A percentile compares a stretch with the other conserved stretches of the same genome.
phyloP scores from a whole-genome alignment of 92 coral and sea anemone species.

The Anthopleura xanthogrammica region DNA sequence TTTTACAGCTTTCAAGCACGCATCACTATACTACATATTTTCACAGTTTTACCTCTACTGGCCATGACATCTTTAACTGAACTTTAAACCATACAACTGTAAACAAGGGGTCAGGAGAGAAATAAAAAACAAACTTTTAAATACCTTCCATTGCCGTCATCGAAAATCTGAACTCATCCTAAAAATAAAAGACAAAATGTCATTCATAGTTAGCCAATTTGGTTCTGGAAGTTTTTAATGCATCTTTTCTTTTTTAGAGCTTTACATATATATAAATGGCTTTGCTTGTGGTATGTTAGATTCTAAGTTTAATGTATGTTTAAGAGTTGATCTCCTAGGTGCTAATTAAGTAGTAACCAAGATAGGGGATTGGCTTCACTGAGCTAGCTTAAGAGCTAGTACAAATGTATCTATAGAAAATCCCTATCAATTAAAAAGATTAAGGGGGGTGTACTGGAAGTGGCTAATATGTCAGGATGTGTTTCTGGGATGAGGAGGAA shows the following conservation, averaged over 20 bases:
- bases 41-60: neutral
- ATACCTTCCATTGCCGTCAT: conserved; percentile 83
- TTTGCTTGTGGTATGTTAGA: too few relatives aligned
- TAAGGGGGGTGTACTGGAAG: too few relatives aligned
- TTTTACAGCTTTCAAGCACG: neutral
- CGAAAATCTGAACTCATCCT: conserved; percentile 91
- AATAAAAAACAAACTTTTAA: neutral
- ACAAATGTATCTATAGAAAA: neutral
- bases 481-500: too few relatives aligned
- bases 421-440: too few relatives aligned
- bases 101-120: neutral
- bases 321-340: too few relatives aligned
- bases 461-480: too few relatives aligned
- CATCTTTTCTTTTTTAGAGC: too few relatives aligned
- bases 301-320: too few relatives aligned
- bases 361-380: too few relatives aligned
- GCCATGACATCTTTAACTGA: neutral
- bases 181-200: neutral
- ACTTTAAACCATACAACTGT: neutral
- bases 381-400: neutral
- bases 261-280: too few relatives aligned
- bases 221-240: too few relatives aligned
- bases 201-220: neutral
- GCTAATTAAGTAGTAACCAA: too few relatives aligned
- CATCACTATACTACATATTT: neutral